Conservation (phyloP, 2,113 vertebrate species). For the Pelvicachromis taeniatus region DNA sequence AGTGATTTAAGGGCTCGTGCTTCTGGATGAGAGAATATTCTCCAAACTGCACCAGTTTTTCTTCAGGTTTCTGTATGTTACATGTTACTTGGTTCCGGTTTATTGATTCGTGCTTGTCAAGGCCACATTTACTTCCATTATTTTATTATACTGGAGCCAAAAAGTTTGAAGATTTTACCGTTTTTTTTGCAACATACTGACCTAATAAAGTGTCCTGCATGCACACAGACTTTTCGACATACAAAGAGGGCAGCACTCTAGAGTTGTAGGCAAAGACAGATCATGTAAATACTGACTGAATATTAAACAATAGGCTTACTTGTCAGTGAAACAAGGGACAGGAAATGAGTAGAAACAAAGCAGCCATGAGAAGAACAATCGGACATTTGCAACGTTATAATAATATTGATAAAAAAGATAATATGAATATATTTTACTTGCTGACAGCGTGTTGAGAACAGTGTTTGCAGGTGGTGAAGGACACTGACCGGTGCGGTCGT, state of each 20-base stretch:
- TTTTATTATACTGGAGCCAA: rapidly evolving
- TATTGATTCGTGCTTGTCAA: not conserved
- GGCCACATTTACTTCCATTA: not conserved
- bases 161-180: not conserved
- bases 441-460: slow-evolving; percentile 59
- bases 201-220: not conserved
- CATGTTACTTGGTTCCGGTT: not conserved
- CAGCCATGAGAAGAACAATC: not conserved
- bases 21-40: not conserved
- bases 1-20: not conserved
- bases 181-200: not conserved
- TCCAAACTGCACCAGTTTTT: not conserved
- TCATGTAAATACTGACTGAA: not conserved
- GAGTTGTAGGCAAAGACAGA: not conserved
- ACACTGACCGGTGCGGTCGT: slow-evolving; percentile 87
- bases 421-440: slow-evolving; percentile 55
- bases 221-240: not conserved
- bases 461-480: slow-evolving; percentile 58
- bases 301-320: not conserved
- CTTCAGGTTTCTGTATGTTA: not conserved
- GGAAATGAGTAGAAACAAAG: not conserved
- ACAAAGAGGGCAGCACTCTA: not conserved
- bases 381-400: not conserved
- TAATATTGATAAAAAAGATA: not conserved
- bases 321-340: not conserved